Conservation (phyloP, 2,888 invertebrate genomes). For the Disparrhopalites patrizii region DNA sequence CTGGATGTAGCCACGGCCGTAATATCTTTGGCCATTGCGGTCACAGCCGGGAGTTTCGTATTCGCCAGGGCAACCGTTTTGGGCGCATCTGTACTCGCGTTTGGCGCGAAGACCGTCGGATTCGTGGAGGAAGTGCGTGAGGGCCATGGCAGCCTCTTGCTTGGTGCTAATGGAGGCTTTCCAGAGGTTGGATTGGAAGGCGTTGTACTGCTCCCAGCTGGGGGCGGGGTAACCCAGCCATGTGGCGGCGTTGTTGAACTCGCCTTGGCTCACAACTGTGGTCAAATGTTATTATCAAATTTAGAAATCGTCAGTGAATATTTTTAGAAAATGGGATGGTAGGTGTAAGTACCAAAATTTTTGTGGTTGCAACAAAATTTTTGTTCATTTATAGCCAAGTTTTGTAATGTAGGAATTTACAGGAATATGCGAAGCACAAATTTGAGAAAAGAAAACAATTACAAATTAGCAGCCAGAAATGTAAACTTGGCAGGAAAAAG, state of each 20-base stretch:
- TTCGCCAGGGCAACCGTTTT: not conserved
- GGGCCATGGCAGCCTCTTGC: slow-evolving; percentile 44
- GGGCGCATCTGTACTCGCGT: slow-evolving; percentile 36
- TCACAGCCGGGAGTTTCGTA: not conserved
- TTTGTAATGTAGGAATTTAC: too few relatives aligned
- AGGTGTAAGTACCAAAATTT: too few relatives aligned
- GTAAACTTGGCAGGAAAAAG: too few relatives aligned
- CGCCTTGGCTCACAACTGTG: slow-evolving; percentile 22
- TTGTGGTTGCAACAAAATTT: too few relatives aligned
- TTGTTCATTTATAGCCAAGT: too few relatives aligned
- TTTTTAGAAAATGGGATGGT: too few relatives aligned
- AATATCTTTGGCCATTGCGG: not conserved
- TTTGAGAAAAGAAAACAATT: too few relatives aligned
- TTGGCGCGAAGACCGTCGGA: slow-evolving; percentile 37
- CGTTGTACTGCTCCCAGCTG: slow-evolving; percentile 29
- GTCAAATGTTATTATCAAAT: not conserved
- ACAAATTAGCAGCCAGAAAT: too few relatives aligned
- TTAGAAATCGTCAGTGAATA: too few relatives aligned
- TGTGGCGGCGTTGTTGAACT: slow-evolving; percentile 37
- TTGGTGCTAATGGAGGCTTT: slow-evolving; percentile 27
- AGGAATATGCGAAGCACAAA: too few relatives aligned
- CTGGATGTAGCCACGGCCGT: slow-evolving; percentile 31
- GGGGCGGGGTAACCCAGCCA: slow-evolving; percentile 38
- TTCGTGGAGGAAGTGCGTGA: slow-evolving; percentile 41
- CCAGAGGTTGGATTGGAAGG: slow-evolving; percentile 23